Conservation (phyloP, 1,140 invertebrate genomes). For the Neoseiulus cucumeris region DNA sequence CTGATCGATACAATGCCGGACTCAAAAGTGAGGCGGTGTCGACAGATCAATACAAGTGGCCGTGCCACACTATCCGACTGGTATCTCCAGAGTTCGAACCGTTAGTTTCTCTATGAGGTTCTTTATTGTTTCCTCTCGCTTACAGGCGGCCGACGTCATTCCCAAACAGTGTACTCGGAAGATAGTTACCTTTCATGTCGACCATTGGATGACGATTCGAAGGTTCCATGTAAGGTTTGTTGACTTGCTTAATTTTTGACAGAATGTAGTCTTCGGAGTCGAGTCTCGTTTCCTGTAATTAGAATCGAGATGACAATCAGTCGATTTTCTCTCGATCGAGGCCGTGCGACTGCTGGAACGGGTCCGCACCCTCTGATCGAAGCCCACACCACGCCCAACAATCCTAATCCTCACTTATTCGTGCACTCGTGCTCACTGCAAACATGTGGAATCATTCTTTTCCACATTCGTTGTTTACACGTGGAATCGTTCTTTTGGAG, state of each 20-base stretch:
- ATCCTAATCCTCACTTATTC: too few relatives aligned
- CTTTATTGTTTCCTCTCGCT: too few relatives aligned
- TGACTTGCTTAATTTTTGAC: conserved; percentile 60
- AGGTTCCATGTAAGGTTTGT: conserved; percentile 76
- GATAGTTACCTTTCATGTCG: conserved; percentile 65
- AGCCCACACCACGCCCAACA: too few relatives aligned
- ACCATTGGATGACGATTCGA: conserved; percentile 65
- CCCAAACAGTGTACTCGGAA: background rate
- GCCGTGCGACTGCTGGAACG: too few relatives aligned
- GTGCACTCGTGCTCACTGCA: too few relatives aligned
- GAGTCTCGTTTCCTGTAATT: conserved; percentile 39
- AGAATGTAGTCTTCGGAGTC: conserved; percentile 49
- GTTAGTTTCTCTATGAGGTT: too few relatives aligned
- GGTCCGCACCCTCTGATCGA: too few relatives aligned
- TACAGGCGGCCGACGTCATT: background rate
- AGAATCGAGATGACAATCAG: conserved; percentile 8
- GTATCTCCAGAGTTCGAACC: background rate
- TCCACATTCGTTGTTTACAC: too few relatives aligned
- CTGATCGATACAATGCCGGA: background rate
- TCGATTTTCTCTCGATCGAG: too few relatives aligned
- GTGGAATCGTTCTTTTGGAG: too few relatives aligned
- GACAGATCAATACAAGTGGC: background rate
- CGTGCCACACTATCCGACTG: background rate
- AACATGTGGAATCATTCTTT: too few relatives aligned
- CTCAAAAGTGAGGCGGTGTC: background rate